Evolutionary conservation across 53 echinoderm and acorn worm genomes (phyloP), one percentile per base, ranked within the genome.

Genomic region (Zoroaster sp.): DNA sequence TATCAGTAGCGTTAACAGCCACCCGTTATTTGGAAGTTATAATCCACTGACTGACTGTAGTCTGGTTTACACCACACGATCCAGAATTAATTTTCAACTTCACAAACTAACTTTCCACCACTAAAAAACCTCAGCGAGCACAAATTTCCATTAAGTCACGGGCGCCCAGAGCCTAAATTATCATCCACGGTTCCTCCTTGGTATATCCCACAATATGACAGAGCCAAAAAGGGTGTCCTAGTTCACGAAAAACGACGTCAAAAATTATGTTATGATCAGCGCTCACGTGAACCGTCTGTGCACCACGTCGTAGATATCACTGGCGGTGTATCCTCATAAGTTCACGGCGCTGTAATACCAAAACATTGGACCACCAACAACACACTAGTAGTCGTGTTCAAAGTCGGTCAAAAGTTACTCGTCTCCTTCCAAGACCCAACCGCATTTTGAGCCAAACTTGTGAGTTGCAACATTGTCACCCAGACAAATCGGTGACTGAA

Each of bases 401-500:
- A 76, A 30, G 76, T 51, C 52, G 18, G 25, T 32, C 36, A 46
- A 75, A 40, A 47, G 15, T 30, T 47, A 36, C 35, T 55, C 36
- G 49, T 32, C 34, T 59, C 63, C 10, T 59, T 25, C 63, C 63
- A 59, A 55, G 63, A 59, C 23, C 63, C 63, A 59, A 59, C 63
- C 28, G 63, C 63, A 59, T 59, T 59, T 59, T 11, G 30, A 59
- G 23, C 28, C 63, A 59, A 25, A 59, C 28, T 59, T 59, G 38
- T 33, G 17, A 38, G 17, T 38, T 38, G 33, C 34, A 71, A 71
- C 71, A 37, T 36, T 33, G 20, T 35, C 79, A 35, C 36, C 36
- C 43, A 55, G 63, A 79, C 37, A 59, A 63, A 38, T 79, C 9
- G 79, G 21, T 59, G 79, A 79, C 79, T 79, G 30, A 55, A 28